phyloP scores from a whole-genome alignment of 2,113 vertebrate genomes.

The Fregata magnificens region DNA sequence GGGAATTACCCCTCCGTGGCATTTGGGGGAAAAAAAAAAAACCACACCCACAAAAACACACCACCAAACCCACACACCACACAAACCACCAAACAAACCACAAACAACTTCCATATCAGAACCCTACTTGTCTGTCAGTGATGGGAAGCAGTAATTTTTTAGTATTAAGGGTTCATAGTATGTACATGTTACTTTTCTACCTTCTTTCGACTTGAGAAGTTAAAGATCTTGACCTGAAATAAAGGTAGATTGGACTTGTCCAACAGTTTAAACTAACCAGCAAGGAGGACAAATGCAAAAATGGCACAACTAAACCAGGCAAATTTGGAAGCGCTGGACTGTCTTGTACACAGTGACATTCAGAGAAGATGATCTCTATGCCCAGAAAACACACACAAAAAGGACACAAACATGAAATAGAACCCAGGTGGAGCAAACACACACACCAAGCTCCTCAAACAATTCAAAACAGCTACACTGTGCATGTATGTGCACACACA shows the following conservation, averaged over 20 bases:
- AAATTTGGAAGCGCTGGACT: neutral
- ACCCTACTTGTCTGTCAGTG: neutral
- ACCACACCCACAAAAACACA: no score
- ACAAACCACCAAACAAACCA: no score
- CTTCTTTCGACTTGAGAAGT: neutral
- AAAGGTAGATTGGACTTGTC: neutral
- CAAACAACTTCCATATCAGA: neutral
- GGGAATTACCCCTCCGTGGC: neutral
- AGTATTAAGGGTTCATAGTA: neutral
- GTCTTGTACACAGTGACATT: neutral
- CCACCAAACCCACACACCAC: no score
- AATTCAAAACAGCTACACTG: neutral
- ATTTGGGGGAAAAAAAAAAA: neutral
- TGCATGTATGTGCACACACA: accelerated
- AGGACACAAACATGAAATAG: neutral
- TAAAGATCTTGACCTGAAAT: neutral
- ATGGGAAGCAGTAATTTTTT: neutral
- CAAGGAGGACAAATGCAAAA: neutral
- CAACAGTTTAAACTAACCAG: neutral
- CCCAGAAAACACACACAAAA: neutral
- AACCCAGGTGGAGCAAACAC: neutral
- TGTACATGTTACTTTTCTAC: neutral
- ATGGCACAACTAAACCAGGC: neutral
- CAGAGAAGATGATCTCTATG: neutral
- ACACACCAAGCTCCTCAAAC: neutral